Conservation (phyloP, 2,797 vertebrate species). For the Tangara arthus region DNA sequence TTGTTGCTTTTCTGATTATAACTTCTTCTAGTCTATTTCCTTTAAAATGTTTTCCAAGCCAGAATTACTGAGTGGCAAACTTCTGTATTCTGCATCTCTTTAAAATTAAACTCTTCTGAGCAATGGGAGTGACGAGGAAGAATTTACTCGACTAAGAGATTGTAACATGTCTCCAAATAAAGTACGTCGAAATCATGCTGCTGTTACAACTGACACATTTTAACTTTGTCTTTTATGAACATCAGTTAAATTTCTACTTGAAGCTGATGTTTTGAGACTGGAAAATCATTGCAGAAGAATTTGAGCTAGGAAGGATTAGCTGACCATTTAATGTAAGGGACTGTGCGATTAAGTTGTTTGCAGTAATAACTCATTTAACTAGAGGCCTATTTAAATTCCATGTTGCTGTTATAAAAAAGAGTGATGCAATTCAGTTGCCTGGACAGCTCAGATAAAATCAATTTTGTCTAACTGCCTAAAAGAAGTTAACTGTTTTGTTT, state of each 20-base stretch:
- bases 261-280: neutral
- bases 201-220: neutral
- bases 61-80: neutral
- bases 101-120: slow-evolving; percentile 7
- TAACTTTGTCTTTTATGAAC: slow-evolving; percentile 6
- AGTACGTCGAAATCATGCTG: neutral
- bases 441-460: neutral
- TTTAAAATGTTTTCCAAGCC: neutral
- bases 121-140: neutral
- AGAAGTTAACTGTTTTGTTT: slow-evolving; percentile 18
- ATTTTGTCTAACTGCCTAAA: neutral
- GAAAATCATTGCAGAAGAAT: slow-evolving; percentile 9
- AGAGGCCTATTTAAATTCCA: neutral
- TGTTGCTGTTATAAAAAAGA: neutral
- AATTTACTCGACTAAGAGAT: neutral
- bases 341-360: neutral
- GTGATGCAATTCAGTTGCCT: neutral
- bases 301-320: neutral
- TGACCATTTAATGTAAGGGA: neutral
- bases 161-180: neutral
- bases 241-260: neutral
- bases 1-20: neutral
- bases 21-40: neutral
- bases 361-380: slow-evolving; percentile 11
- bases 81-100: slow-evolving; percentile 8